Evolutionary conservation across 2,888 invertebrate genomes (phyloP).

Genomic region (Empis stercorea): DNA sequence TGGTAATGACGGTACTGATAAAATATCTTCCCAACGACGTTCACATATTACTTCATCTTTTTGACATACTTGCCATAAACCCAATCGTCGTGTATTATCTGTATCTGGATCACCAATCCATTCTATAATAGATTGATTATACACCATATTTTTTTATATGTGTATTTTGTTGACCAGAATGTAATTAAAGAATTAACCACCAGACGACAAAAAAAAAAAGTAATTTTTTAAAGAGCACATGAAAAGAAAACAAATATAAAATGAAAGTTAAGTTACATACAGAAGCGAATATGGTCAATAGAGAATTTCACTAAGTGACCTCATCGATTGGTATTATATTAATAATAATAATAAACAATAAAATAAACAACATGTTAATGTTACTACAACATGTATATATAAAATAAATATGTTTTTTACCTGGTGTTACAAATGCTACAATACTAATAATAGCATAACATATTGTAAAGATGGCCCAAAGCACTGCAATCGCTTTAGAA

Average conservation of each 20-base stretch:
- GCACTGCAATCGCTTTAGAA: conserved; percentile 88
- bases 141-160: no score
- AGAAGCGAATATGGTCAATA: not conserved
- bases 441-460: conserved; percentile 93
- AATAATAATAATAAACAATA: conserved; percentile 2
- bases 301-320: not conserved
- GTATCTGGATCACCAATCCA: conserved; percentile 79
- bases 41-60: conserved; percentile 65
- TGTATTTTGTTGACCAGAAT: no score
- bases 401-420: conserved; percentile 17
- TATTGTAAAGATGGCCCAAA: conserved; percentile 96
- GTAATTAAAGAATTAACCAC: no score
- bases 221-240: not conserved
- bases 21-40: conserved; percentile 71
- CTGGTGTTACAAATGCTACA: conserved; percentile 87
- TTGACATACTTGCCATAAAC: conserved; percentile 81
- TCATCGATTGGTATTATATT: not conserved
- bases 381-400: no score
- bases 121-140: conserved; percentile 38
- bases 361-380: conserved; percentile 2
- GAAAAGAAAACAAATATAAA: not conserved
- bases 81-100: conserved; percentile 81
- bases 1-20: conserved; percentile 66
- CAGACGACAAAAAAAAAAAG: conserved; percentile 1
- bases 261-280: not conserved